These are phyloP conservation scores for Gymnorhina tibicen DNA, from an alignment of 2,113 vertebrate genomes.

Conservation along the genomic window DNA sequence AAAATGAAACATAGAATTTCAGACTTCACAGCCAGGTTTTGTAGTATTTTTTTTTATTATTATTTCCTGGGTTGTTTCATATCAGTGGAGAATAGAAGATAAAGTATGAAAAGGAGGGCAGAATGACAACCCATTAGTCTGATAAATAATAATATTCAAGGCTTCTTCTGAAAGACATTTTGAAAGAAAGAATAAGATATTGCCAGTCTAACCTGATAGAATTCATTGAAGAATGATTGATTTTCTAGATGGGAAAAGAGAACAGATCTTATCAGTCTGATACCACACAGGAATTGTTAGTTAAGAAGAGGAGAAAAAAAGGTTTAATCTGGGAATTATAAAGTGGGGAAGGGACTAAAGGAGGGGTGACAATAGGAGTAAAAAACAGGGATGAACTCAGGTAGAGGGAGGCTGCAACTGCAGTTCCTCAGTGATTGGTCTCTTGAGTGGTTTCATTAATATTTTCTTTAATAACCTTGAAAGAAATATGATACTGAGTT, in stretches of 20 bases:
- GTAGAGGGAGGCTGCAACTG: not conserved
- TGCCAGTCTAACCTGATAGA: constrained; percentile 13
- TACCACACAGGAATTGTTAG: constrained; percentile 52
- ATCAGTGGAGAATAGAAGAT: not conserved
- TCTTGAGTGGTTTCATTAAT: constrained; percentile 37
- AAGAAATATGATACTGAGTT: not conserved
- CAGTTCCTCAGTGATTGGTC: not conserved
- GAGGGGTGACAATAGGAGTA: not conserved
- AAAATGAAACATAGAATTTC: not conserved
- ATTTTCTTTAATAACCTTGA: constrained; percentile 44
- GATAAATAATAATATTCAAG: constrained; percentile 42
- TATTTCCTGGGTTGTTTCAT: not conserved
- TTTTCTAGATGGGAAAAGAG: constrained; percentile 14
- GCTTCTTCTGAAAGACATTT: constrained; percentile 2
- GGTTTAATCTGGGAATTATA: constrained; percentile 35
- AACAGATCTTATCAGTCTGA: constrained; percentile 22
- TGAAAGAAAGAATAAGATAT: constrained; percentile 27
- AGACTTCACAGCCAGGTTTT: not conserved
- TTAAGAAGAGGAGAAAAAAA: not conserved
- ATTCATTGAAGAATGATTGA: constrained; percentile 30
- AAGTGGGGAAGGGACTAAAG: not conserved
- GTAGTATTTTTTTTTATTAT: not conserved
- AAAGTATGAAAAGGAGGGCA: not conserved
- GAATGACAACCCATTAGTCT: not conserved
- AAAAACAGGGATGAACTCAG: not conserved